Evolutionary conservation across 1,140 invertebrate species (phyloP), one percentile per base, ranked within the genome.

Genomic region (Asobara japonica): DNA sequence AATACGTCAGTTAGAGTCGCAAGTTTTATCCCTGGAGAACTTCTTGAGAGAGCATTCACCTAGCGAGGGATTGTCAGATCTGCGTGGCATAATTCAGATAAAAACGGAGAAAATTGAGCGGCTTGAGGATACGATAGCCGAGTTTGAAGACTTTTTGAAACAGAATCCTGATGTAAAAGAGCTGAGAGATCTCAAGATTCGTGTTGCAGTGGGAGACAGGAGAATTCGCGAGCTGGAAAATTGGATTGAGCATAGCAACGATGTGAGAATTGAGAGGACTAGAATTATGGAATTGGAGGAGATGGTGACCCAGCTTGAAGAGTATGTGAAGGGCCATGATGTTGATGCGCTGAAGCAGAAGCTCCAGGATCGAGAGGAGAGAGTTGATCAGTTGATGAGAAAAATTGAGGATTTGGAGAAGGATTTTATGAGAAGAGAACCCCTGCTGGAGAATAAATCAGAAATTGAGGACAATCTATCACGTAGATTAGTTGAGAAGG

Each of bases 41-140:
- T 87, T 89, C 13, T 80, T 90, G 11, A 84, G 86, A 71, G 86
- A 89, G 41, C 88, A 89, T 74, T 88, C 90, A 56, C 89, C 90
- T 69, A 89, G 89, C 45, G 88, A 89, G 25, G 87, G 89, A 71
- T 85, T 91, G 38, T 83, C 89, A 65, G 89, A 91, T 71, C 76
- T 89, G 18, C 69, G 88, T 33, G 81, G 84, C 8, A 83, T 90
- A 94, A 85, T 89, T 11, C 87, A 91, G 69, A 88, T 86, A 71
- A 91, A 89, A 82, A 85, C 88, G 33, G 89, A 88, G 71, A 89
- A 93, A 67, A 94, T 96, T 75, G 89, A 93, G 76, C 94, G 96
- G 85, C 83, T 97, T 51, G 94, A 96, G 83, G 91, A 94, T 71
- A 69, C 69, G 13, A 65, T 71, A 16, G 27, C 68, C 45, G 69